Evolutionary conservation across 2,797 vertebrate genomes (phyloP), one percentile per base, ranked within the genome.

Genomic region (Valencia hispanica): DNA sequence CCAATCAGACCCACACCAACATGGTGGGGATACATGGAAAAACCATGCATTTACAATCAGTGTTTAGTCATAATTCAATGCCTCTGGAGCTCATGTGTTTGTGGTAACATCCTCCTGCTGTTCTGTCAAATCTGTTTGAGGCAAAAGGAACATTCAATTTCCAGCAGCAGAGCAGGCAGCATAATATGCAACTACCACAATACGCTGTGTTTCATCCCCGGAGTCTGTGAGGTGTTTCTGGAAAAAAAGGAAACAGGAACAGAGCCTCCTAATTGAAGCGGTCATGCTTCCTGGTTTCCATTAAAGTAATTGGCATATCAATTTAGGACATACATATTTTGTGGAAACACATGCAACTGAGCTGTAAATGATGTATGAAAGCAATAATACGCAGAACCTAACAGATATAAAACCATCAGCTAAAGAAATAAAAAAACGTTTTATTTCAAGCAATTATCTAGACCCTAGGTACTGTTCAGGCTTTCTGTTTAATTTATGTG

Each of bases 251-350:
- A 90, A 92, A 89, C 18, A 57, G 87, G 80, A 89, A 84, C 85
- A 86, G 86, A 14, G 79, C 57, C 71, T 78, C 83, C 87, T 93
- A 94, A 94, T 94, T 93, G 91, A 93, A 92, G 71, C 74, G 48
- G 91, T 93, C 89, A 91, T 76, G 85, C 91, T 87, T 81, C 87
- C 84, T 86, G 91, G 74, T 90, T 94, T 92, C 91, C 89, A 93
- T 93, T 94, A 89, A 80, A 83, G 82, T 93, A 93, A 94, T 94
- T 94, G 92, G 84, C 90, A 93, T 93, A 92, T 94, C 92, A 92
- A 86, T 93, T 94, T 91, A 87, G 92, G 87, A 90, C 90, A 81
- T 92, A 91, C 89, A 92, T 91, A 86, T 91, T 94, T 88, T 70
- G 87, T 80, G 61, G 75, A 83, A 90, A 92, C 81, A 83, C 85